Base-by-base conservation (phyloP, 1,140 invertebrate genomes). In the Pogonomyrmex californicus region DNA sequence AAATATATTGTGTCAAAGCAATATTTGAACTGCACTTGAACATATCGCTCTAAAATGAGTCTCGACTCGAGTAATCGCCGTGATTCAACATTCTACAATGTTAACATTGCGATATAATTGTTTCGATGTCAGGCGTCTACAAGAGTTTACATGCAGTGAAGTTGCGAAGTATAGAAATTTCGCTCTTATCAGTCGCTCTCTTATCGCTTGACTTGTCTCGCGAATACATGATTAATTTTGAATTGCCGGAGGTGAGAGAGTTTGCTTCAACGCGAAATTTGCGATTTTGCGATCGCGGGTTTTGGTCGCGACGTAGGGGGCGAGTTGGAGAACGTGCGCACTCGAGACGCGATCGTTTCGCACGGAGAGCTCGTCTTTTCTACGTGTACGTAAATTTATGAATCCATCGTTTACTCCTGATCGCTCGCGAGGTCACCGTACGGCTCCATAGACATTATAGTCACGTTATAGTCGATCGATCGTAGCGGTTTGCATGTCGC, bases 401-500 rank as follows among this genome's bases (percentile, higher is more conserved):
- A 63, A 30, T 36, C 7, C 47, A 38, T 49, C n/a, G 17, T 47
- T 65, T 10, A 4, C 30, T 63, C 47, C 17, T 36, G 44, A 66
- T 54, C 36, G n/a, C 62, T 58, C 33, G 62, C 56, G 58, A 56
- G 78, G 70, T 75, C 70, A 87, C 71, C 66, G 54, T 14, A 58
- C 63, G 36, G 17, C 62, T 17, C 17, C 56, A 30, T 44, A 60
- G 68, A 83, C n/a, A 63, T 70, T 83, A 73, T 62, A 60, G 79
- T 75, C 68, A 17, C 68, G 54, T 83, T 83, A 83, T 75, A 83
- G 56, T 83, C 44, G 41, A 83, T 83, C 79, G 79, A 83, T 83
- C 79, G 68, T 44, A 75, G 68, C 56, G 12, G 68, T 83, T 68
- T 83, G 79, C 79, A 83, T 83, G 79, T 83, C 38, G 54, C 44